Conservation (phyloP, 1,140 invertebrate genomes). For the Anagrus nilaparvatae region DNA sequence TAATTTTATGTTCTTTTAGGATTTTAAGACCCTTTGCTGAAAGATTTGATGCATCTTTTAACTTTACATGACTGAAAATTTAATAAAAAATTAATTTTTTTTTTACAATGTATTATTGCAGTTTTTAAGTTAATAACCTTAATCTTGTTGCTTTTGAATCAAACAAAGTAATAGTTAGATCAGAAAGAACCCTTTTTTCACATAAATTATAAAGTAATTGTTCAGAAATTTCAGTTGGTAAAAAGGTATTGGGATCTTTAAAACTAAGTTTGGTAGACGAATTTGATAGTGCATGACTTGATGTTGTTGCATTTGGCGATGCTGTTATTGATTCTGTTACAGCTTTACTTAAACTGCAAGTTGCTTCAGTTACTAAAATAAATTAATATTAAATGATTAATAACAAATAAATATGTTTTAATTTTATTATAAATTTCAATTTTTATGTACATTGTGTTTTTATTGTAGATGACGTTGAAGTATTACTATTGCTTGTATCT, state of each 20-base stretch:
- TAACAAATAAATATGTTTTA: conserved; percentile 1
- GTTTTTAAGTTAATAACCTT: conserved; percentile 22
- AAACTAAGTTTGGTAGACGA: conserved; percentile 44
- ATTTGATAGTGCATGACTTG: conserved; percentile 23
- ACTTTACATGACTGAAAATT: conserved; percentile 40
- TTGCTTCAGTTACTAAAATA: conserved; percentile 16
- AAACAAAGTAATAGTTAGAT: conserved; percentile 57
- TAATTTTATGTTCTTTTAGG: conserved; percentile 55
- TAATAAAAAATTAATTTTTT: too few species aligned
- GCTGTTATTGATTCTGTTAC: conserved; percentile 18
- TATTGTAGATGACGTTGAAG: too few species aligned
- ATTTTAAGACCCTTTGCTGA: conserved; percentile 54
- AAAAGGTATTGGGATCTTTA: conserved; percentile 53
- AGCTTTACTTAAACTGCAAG: conserved; percentile 17
- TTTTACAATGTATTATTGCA: conserved; percentile 3
- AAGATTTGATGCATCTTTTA: conserved; percentile 48
- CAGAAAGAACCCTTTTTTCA: conserved; percentile 53
- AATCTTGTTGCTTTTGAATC: conserved; percentile 53
- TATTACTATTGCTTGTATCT: conserved; percentile 20
- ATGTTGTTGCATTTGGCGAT: conserved; percentile 19
- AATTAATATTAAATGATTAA: neutral
- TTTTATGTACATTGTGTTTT: conserved; percentile 3
- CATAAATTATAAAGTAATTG: conserved; percentile 52
- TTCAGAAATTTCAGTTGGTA: conserved; percentile 59
- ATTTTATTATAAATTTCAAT: neutral